Evolutionary conservation across 2,888 invertebrate genomes (phyloP), one percentile per base, ranked within the genome.

Genomic region (Drosophila paranaensis): DNA sequence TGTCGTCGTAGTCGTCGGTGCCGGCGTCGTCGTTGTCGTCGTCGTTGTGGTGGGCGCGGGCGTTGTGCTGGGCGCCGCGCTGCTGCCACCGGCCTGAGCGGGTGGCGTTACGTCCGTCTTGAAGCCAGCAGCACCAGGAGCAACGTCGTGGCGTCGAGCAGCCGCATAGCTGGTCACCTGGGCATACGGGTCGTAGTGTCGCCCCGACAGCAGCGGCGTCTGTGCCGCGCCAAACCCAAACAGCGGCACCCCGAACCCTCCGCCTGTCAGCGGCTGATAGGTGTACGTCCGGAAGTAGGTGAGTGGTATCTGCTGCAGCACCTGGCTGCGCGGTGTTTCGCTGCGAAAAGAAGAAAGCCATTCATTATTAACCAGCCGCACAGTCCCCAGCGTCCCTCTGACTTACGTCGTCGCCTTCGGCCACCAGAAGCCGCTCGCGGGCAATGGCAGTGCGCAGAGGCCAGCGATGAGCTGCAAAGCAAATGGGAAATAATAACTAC

Each of bases 211-310:
- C 57, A 91, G 61, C 0, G 91, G 88, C n/a, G 88, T 75, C 48
- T 90, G 83, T 3, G 88, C 80, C 0, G 82, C 78, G 1, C 91
- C 90, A 43, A 82, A 86, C 2, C 91, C 90, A 13, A 90, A 76
- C 53, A 89, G 84, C 3, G 91, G 91, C 57, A 91, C 79, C 4
- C 89, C 78, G 14, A 90, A 87, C 6, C 90, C 79, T 35, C 81
- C 80, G 20, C 86, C 89, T 4, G 87, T 71, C 37, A 92, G 60
- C 3, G 92, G 92, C 50, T 92, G 92, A 53, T 92, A 92, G 6
- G 92, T 92, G 75, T 92, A 92, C 0, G 93, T 92, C 20, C 92
- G 92, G 63, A 92, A 92, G 60, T 92, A 92, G 42, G 92, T 92
- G 37, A 92, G 82, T 3, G 92, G 92, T 0, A 92, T 91, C 74